phyloP scores from a whole-genome alignment of 2,888 invertebrate species.

The Torymus tubicola region DNA sequence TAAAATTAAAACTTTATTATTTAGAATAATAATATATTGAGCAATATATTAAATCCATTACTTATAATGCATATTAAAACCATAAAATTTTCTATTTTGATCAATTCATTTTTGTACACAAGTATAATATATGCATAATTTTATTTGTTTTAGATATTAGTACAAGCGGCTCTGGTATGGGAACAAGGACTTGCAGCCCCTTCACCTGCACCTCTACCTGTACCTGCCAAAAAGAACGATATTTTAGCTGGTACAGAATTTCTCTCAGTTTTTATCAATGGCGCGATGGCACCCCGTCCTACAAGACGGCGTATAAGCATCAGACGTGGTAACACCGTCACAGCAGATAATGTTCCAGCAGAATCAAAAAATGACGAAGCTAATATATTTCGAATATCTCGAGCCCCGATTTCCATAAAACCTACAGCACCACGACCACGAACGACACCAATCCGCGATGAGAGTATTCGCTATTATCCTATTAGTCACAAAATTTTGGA shows the following conservation, averaged over 20 bases:
- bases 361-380: constrained; percentile 73
- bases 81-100: no score
- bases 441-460: constrained; percentile 61
- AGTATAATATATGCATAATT: neutral
- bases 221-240: constrained; percentile 72
- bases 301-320: constrained; percentile 64
- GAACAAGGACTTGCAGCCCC: constrained; percentile 67
- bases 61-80: no score
- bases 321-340: constrained; percentile 53
- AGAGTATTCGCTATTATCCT: constrained; percentile 69
- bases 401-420: constrained; percentile 66
- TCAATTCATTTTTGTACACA: neutral
- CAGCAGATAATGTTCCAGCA: constrained; percentile 68
- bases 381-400: constrained; percentile 74
- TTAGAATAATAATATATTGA: neutral
- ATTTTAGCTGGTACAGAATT: constrained; percentile 77
- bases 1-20: no score
- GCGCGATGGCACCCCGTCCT: constrained; percentile 72
- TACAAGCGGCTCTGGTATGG: constrained; percentile 70
- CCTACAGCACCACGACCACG: constrained; percentile 50
- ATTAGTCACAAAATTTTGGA: constrained; percentile 70
- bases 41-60: neutral
- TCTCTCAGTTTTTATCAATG: constrained; percentile 76
- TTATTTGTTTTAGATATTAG: constrained; percentile 68
- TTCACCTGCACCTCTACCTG: constrained; percentile 62